phyloP scores from a whole-genome alignment of 30 jellyfish, hydroid and myxozoan species.

The Catostylus mosaicus region DNA sequence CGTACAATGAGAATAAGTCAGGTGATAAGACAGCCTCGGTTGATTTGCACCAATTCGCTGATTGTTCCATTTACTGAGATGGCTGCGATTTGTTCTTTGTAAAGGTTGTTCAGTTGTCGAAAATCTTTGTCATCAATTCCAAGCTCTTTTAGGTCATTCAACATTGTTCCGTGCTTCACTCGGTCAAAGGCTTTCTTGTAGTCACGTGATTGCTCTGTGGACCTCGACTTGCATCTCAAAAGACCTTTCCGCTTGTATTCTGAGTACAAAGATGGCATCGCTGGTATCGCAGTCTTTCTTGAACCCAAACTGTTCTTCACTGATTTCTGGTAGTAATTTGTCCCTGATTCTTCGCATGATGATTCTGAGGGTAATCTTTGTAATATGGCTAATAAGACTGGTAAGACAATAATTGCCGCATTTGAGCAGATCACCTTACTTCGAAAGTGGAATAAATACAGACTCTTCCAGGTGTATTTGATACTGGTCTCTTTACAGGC shows the following conservation, averaged over 20 bases:
- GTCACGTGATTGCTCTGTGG: not conserved
- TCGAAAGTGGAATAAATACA: conserved; percentile 18
- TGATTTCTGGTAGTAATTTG: conserved; percentile 16
- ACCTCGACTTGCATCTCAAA: conserved; percentile 8
- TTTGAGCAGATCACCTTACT: conserved; percentile 19
- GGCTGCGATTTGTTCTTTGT: conserved; percentile 36
- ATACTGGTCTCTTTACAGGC: no score
- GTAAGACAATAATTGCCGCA: conserved; percentile 9
- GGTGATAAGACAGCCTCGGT: no score
- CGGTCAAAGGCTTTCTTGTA: conserved; percentile 25
- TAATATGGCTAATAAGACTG: conserved; percentile 33
- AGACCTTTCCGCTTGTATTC: conserved; percentile 4
- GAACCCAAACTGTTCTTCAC: conserved; percentile 26
- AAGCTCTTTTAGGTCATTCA: conserved; percentile 6
- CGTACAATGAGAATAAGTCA: not conserved
- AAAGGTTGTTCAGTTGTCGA: conserved; percentile 22
- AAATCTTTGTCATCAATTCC: conserved; percentile 36
- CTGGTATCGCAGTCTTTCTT: conserved; percentile 9
- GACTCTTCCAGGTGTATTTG: conserved; percentile 17
- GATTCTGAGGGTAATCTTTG: conserved; percentile 23
- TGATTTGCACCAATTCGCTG: no score
- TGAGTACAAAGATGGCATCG: conserved; percentile 4
- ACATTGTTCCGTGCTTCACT: conserved; percentile 6
- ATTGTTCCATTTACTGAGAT: no score
- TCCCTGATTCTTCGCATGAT: conserved; percentile 11